Percentiles rank a stretch among this genome's conserved stretches.
phyloP scores from a whole-genome alignment of 2,113 vertebrate species.

The Podocnemis expansa region DNA sequence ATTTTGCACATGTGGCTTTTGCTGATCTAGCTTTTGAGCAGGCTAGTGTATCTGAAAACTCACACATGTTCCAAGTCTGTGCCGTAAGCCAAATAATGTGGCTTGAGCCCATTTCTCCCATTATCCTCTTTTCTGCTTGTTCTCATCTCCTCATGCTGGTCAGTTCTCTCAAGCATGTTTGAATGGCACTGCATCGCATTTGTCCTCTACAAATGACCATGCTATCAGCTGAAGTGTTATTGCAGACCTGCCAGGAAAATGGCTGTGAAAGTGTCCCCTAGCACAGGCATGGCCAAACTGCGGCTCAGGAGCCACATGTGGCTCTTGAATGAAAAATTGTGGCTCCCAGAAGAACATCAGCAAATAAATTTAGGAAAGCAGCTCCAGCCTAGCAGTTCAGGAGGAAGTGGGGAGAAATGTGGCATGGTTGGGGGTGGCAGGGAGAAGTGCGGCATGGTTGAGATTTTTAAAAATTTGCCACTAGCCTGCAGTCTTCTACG shows the following conservation, averaged over 20 bases:
- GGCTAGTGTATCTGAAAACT: background rate
- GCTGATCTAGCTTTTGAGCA: background rate
- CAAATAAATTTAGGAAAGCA: no score
- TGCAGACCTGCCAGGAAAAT: background rate
- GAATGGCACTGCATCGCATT: background rate
- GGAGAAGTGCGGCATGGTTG: no score
- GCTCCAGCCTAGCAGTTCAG: no score
- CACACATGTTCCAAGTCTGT: background rate
- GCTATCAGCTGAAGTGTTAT: background rate
- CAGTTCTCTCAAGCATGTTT: background rate
- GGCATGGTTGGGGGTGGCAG: no score
- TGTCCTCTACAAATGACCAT: background rate
- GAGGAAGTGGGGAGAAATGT: no score
- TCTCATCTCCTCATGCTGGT: background rate
- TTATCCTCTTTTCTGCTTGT: background rate
- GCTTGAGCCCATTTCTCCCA: background rate
- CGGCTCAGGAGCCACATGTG: no score
- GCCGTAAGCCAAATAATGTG: background rate
- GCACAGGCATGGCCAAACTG: no score
- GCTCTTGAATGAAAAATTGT: no score
- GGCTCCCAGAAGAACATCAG: no score
- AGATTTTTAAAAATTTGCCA: no score
- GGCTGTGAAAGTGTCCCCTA: background rate
- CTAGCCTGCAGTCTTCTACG: no score
- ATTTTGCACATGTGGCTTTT: background rate